Base-by-base conservation (phyloP, 1,140 invertebrate genomes). In the Meteorus sp. region DNA sequence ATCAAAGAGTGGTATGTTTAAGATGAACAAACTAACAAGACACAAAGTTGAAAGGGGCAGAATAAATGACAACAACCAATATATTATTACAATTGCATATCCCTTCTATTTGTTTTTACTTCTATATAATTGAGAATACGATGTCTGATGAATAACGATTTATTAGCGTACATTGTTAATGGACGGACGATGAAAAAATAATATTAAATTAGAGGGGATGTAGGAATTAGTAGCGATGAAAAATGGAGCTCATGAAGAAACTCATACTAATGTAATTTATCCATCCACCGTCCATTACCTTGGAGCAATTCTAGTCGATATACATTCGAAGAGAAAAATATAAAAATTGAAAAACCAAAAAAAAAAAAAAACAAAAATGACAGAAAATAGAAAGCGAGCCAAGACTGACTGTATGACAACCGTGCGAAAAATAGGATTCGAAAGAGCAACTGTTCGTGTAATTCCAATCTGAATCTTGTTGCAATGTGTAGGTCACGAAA, bases 1-100 rank as follows among this genome's bases (percentile, higher is more conserved):
- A 89, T 95, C 63, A 95, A 94, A 85, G 93, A 95, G 80, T 95
- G 93, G 93, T 95, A 94, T 76, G 93, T 95, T 75, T 93, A 87
- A 85, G 35, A 39, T 3, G 15, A n/a, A 11, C 8, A 4, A 4
- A 39, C n/a, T n/a, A n/a, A n/a, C n/a, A n/a, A n/a, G n/a, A n/a
- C n/a, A n/a, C n/a, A n/a, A n/a, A n/a, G n/a, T n/a, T n/a, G n/a
- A n/a, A n/a, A n/a, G n/a, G n/a, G n/a, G n/a, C n/a, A n/a, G n/a
- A n/a, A n/a, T n/a, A n/a, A n/a, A n/a, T n/a, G n/a, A n/a, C n/a
- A n/a, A n/a, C n/a, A n/a, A n/a, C n/a, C n/a, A n/a, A n/a, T n/a
- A n/a, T n/a, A n/a, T n/a, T n/a, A n/a, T n/a, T n/a, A n/a, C n/a
- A 39, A 39, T 39, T 4, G 35, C 35, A 39, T 39, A 39, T 39